Evolutionary conservation across 2,888 invertebrate genomes (phyloP), one percentile per base, ranked within the genome.

Genomic region (Odontocolon sp.): DNA sequence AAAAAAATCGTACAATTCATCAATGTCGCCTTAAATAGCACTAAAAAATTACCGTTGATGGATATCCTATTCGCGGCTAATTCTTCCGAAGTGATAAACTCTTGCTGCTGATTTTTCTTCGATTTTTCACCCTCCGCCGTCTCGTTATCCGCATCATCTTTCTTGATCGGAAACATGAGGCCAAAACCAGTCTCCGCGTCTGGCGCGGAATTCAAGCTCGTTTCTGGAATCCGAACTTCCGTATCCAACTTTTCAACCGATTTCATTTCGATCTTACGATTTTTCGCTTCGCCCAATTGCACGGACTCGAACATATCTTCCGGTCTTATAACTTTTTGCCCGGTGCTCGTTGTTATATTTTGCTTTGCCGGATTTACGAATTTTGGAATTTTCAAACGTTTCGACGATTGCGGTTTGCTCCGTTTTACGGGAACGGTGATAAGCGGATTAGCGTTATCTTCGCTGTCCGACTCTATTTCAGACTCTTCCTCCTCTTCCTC

Each of bases 11-110:
- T 31, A 2, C 1, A 18, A 14, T 21, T 31, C 14, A 11, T 33
- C 21, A n/a, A n/a, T 21, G 8, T 52, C 2, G 11, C 11, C 3
- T 1, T 28, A 6, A 23, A 36, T 21, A 50, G 36, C n/a, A 5
- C 57, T 36, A 50, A 59, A 40, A 31, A 11, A 9, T 31, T 88
- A 92, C 91, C 92, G 89, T 93, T 94, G 52, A 91, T 90, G 2
- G 95, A 93, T 79, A 97, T 92, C 87, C 94, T 94, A 81, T 96
- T 95, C 33, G 92, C 91, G 66, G 92, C 90, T 36, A 97, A 89
- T 88, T 96, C 94, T 82, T 93, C 93, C 66, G 92, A 92, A 2
- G 93, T 93, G 77, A 96, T 94, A 33, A 91, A 88, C 67, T 90
- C 87, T 66, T 80, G 88, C 28, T 83, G 81, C 5, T 67, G 38